Evolutionary conservation across 2,888 invertebrate genomes (phyloP).

Genomic region (Stenichneumon culpator): DNA sequence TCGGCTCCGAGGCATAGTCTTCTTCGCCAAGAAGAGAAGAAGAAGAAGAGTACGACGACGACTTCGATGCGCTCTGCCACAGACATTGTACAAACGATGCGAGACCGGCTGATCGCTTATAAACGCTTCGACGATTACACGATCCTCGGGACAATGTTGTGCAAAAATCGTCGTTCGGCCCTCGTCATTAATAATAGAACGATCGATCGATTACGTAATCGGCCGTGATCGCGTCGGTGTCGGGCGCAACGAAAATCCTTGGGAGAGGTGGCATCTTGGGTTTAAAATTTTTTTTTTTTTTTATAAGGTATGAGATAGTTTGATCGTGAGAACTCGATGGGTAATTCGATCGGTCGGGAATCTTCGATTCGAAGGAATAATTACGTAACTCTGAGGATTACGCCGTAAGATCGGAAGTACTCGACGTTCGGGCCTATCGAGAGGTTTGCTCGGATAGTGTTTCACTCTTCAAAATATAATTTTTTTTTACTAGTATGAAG

Average conservation of each 20-base stretch:
- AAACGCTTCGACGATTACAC: slow-evolving; percentile 29
- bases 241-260: background rate
- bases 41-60: slow-evolving; percentile 3
- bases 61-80: slow-evolving; percentile 21
- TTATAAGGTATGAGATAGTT: background rate
- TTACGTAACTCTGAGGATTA: background rate
- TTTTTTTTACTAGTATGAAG: background rate
- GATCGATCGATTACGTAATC: slow-evolving; percentile 53
- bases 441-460: too few relatives aligned
- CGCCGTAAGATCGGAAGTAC: too few relatives aligned
- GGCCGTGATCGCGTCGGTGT: background rate
- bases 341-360: background rate
- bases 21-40: background rate
- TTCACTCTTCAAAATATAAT: background rate
- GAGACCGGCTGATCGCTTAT: slow-evolving; percentile 45
- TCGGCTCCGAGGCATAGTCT: background rate
- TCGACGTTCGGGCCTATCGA: too few relatives aligned
- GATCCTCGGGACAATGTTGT: slow-evolving; percentile 42
- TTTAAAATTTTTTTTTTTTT: background rate
- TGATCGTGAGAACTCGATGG: background rate
- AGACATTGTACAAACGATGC: slow-evolving; percentile 38
- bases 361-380: background rate
- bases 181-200: slow-evolving; percentile 42
- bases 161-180: slow-evolving; percentile 41
- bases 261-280: background rate